Conservation (phyloP, 2,888 invertebrate genomes). For the Aspidiotus rigidus region DNA sequence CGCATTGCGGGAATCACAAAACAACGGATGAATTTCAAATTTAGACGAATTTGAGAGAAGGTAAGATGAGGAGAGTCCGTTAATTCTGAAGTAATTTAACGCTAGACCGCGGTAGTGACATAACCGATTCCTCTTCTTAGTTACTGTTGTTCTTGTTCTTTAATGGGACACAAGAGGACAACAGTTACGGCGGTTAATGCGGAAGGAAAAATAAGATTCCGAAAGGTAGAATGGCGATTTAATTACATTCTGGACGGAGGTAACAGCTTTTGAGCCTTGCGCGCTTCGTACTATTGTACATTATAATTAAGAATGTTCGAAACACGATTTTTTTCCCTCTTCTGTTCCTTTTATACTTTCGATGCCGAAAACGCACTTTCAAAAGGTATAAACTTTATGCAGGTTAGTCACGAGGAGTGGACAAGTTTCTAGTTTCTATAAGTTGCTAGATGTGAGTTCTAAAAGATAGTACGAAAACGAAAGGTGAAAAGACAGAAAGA, state of each 20-base stretch:
- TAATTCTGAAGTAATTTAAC: slow-evolving; percentile 30
- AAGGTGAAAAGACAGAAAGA: not conserved
- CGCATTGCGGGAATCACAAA: slow-evolving; percentile 11
- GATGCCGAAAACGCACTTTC: not conserved
- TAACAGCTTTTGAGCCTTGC: slow-evolving; percentile 1
- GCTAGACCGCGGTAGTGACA: slow-evolving; percentile 28
- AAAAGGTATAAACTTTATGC: not conserved
- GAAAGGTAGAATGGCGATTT: slow-evolving; percentile 24
- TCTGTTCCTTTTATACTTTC: too few species aligned
- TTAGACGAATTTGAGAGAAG: slow-evolving; percentile 3
- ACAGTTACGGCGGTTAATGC: slow-evolving; percentile 26
- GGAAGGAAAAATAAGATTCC: slow-evolving; percentile 26
- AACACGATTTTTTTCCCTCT: not conserved
- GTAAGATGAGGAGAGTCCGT: slow-evolving; percentile 23
- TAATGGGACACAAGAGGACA: slow-evolving; percentile 31
- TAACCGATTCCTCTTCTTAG: slow-evolving; percentile 30
- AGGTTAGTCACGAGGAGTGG: not conserved
- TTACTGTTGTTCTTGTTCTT: slow-evolving; percentile 24
- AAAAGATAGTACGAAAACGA: not conserved
- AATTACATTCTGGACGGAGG: slow-evolving; percentile 23
- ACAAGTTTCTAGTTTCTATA: too few species aligned
- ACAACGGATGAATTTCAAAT: slow-evolving; percentile 2
- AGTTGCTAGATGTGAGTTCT: too few species aligned
- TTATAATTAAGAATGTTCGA: not conserved
- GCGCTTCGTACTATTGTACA: not conserved